These are phyloP conservation scores for Hydroisotoma schaefferi DNA, from an alignment of 2,888 invertebrate species.

Conservation along the genomic window DNA sequence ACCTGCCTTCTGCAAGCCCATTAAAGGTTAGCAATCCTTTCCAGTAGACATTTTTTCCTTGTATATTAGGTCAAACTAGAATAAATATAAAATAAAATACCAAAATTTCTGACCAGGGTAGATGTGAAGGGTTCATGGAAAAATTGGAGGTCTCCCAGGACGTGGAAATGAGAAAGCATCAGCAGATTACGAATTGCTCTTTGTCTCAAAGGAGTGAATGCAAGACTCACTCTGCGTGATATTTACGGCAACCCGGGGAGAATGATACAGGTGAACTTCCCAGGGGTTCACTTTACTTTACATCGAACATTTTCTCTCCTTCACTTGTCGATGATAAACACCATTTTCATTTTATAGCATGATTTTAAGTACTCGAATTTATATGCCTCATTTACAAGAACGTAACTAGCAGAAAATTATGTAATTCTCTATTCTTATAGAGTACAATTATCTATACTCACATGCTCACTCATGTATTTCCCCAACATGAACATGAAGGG, in stretches of 20 bases:
- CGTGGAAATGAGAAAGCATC: slow-evolving; percentile 47
- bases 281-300: slow-evolving; percentile 39
- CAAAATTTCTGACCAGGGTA: background rate
- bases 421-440: too few relatives aligned
- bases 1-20: too few relatives aligned
- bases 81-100: background rate
- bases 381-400: too few relatives aligned
- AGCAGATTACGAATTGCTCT: slow-evolving; percentile 46
- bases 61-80: too few relatives aligned
- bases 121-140: background rate
- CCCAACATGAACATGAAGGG: too few relatives aligned
- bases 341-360: background rate
- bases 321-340: background rate
- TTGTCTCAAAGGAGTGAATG: slow-evolving; percentile 47
- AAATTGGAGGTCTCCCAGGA: slow-evolving; percentile 44
- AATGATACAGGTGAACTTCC: slow-evolving; percentile 47
- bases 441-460: too few relatives aligned
- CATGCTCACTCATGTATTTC: too few relatives aligned
- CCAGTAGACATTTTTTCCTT: too few relatives aligned
- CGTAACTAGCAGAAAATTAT: too few relatives aligned
- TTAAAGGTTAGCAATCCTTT: too few relatives aligned
- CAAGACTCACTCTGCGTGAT: slow-evolving; percentile 46
- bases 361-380: too few relatives aligned
- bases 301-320: slow-evolving; percentile 6
- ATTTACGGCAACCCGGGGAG: slow-evolving; percentile 48